These are phyloP conservation scores for Darevskia nairensis DNA, from an alignment of 2,797 vertebrate genomes.

Conservation along the genomic window DNA sequence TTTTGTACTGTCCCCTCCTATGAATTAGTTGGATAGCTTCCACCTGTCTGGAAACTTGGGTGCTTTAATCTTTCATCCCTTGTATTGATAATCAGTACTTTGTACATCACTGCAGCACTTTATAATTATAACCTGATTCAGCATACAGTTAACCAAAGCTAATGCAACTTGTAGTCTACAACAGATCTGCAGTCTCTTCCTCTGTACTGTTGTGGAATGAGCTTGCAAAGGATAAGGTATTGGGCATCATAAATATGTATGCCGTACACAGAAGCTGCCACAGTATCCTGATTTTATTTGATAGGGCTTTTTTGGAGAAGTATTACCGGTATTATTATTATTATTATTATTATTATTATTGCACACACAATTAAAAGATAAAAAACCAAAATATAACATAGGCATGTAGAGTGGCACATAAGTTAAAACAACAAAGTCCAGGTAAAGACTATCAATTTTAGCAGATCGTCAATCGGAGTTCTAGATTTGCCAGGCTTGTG, in stretches of 20 bases:
- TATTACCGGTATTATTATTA: no score
- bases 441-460: no score
- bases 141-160: slow-evolving; percentile 2
- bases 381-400: no score
- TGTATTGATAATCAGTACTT: slow-evolving; percentile 28
- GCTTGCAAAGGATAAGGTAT: neutral
- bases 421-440: no score
- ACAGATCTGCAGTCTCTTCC: neutral
- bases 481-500: no score
- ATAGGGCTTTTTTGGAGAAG: neutral
- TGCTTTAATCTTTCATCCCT: slow-evolving; percentile 16
- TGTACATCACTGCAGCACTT: neutral
- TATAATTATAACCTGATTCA: slow-evolving; percentile 27
- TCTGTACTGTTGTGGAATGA: neutral
- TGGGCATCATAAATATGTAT: neutral
- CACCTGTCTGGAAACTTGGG: slow-evolving; percentile 32
- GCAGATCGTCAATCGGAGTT: no score
- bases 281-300: neutral
- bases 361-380: no score
- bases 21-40: slow-evolving; percentile 32
- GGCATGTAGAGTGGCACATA: no score
- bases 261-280: neutral
- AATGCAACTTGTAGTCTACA: neutral
- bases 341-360: no score
- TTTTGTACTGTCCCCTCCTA: slow-evolving; percentile 12